Conservation (phyloP, 2,797 vertebrate genomes). For the Eulemur mongoz region DNA sequence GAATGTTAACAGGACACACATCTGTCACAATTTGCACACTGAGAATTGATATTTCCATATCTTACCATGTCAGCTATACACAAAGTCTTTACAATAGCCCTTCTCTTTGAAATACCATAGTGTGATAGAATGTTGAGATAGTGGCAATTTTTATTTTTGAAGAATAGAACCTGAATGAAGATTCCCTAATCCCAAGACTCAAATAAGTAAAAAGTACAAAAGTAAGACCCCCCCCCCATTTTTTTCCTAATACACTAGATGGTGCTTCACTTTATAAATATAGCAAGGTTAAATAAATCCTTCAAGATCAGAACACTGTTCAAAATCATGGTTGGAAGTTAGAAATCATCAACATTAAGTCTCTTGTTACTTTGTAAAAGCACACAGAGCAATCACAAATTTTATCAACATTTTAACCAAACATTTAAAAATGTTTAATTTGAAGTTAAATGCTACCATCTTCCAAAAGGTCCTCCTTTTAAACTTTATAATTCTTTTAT, state of each 20-base stretch:
- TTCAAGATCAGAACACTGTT: neutral
- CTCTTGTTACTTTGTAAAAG: neutral
- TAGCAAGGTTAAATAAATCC: neutral
- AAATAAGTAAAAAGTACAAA: neutral
- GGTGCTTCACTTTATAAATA: neutral
- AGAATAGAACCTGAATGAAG: neutral
- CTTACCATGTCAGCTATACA: neutral
- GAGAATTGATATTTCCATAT: neutral
- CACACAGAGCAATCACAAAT: neutral
- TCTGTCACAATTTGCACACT: neutral
- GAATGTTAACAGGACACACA: neutral
- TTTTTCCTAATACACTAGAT: neutral
- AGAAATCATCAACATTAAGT: neutral
- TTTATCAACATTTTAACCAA: conserved; percentile 20
- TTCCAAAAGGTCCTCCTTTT: neutral
- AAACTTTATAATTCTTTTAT: neutral
- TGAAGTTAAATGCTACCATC: neutral
- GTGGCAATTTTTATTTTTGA: neutral
- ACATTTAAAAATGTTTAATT: conserved; percentile 11
- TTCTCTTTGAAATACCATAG: neutral
- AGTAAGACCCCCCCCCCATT: neutral
- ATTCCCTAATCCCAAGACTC: neutral
- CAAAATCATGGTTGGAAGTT: neutral
- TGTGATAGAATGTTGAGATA: neutral
- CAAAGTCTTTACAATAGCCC: neutral